Evolutionary conservation across 2,888 invertebrate species (phyloP), one percentile per base, ranked within the genome.

Genomic region (Kryphioiulus occultus): DNA sequence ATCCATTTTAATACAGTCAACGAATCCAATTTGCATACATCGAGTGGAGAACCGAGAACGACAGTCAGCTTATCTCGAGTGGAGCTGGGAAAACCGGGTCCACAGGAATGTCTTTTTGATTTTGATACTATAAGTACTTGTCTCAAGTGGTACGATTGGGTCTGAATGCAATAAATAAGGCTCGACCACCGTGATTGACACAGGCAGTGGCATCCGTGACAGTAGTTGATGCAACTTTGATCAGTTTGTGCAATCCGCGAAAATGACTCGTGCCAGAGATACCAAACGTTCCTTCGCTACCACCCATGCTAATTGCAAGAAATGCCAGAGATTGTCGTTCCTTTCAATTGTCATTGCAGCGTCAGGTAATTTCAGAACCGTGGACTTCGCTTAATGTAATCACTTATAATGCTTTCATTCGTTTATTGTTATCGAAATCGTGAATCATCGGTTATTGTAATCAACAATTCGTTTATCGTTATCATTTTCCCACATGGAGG

Each of bases 1-100:
- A 68, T 68, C 68, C 68, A 68, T 68, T 68, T 26, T 68, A n/a
- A 68, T 22, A 68, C 68, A 68, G 68, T 68, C 68, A 26, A 68
- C 22, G 68, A 22, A 7, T 68, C 26, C 68, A 26, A 68, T 68
- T 68, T 68, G 68, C 68, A 68, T 68, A 68, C 26, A 26, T 68
- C 68, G 26, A 68, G 44, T 44, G 44, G 26, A 68, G n/a, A 59
- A 17, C 42, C 5, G 42, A 47, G 17, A 47, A 3, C 42, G 7
- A 35, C 35, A 35, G 7, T 7, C 35, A 35, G 35, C 35, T 35
- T 35, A 35, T 35, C 35, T 35, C 3, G 35, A 35, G n/a, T 53
- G 53, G n/a, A n/a, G 7, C 53, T 15, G 7, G 4, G 53, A 1
- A 53, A 68, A 68, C 68, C 68, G 68, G 68, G 68, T 68, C 12